Conservation (phyloP, 2,113 vertebrate genomes). For the Pagrus major region DNA sequence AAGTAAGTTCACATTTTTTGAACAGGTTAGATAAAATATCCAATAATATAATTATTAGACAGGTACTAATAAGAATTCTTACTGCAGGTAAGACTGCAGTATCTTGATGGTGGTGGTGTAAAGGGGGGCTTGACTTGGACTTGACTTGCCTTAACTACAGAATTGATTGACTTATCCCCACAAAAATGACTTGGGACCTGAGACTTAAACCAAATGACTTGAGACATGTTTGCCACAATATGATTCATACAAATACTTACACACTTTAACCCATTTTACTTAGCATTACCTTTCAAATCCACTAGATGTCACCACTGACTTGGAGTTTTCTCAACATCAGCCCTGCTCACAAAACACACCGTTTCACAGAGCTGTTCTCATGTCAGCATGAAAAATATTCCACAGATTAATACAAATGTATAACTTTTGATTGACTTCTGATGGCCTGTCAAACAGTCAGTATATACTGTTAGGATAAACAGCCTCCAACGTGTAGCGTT, state of each 20-base stretch:
- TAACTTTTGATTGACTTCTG: background rate
- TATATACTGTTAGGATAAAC: background rate
- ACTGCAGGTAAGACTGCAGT: too few species aligned
- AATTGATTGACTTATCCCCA: too few species aligned
- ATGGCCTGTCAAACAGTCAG: background rate
- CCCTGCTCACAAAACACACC: background rate
- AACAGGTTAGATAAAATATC: too few species aligned
- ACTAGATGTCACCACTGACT: constrained; percentile 61
- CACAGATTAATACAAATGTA: background rate
- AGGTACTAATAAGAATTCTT: too few species aligned
- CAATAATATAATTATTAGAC: too few species aligned
- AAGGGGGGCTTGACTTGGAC: too few species aligned
- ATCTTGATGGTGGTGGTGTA: too few species aligned
- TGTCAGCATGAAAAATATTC: background rate
- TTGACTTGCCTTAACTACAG: too few species aligned
- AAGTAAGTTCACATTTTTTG: too few species aligned
- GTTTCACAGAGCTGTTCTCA: background rate
- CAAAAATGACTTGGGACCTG: too few species aligned
- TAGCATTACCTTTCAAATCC: background rate
- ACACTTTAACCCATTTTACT: background rate
- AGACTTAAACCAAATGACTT: too few species aligned
- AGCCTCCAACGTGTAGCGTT: background rate
- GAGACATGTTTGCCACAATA: too few species aligned
- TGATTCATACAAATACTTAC: rapidly evolving
- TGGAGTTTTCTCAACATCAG: background rate